Evolutionary conservation across 2,888 invertebrate species (phyloP).

Genomic region (Philaethria dido): DNA sequence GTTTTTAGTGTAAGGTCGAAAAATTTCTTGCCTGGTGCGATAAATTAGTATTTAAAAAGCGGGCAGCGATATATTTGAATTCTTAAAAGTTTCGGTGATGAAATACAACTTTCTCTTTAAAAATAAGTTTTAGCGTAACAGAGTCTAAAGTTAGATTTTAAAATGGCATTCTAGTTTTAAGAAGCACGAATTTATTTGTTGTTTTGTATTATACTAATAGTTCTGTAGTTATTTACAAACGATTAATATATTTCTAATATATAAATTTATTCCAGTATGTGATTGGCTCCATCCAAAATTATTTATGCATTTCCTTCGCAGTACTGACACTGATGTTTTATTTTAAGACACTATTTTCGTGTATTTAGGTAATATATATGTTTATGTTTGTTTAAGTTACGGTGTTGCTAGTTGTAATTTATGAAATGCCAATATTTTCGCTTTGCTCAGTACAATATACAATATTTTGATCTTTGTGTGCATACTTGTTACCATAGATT

Average conservation of each 20-base stretch:
- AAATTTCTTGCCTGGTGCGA: conserved; percentile 78
- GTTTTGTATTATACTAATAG: conserved; percentile 74
- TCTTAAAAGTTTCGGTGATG: conserved; percentile 42
- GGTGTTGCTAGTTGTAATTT: conserved; percentile 46
- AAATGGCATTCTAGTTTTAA: conserved; percentile 74
- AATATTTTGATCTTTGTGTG: conserved; percentile 59
- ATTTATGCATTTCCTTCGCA: conserved; percentile 47
- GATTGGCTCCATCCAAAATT: conserved; percentile 70
- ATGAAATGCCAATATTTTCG: conserved; percentile 49
- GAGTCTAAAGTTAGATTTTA: conserved; percentile 60
- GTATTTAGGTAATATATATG: conserved; percentile 25
- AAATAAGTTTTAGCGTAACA: conserved; percentile 51
- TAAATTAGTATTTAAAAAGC: conserved; percentile 58
- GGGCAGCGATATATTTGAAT: conserved; percentile 46
- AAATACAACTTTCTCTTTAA: conserved; percentile 42
- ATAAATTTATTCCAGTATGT: conserved; percentile 56
- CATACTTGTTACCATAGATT: conserved; percentile 80
- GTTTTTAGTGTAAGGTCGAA: conserved; percentile 74
- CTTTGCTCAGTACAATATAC: conserved; percentile 70
- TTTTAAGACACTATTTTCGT: conserved; percentile 27
- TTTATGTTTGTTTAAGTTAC: conserved; percentile 30
- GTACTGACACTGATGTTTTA: conserved; percentile 40
- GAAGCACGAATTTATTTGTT: conserved; percentile 83
- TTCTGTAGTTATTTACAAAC: conserved; percentile 66
- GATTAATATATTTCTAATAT: conserved; percentile 74